Evolutionary conservation across 2,888 invertebrate genomes (phyloP).

Genomic region (Lasioglossum lativentre): DNA sequence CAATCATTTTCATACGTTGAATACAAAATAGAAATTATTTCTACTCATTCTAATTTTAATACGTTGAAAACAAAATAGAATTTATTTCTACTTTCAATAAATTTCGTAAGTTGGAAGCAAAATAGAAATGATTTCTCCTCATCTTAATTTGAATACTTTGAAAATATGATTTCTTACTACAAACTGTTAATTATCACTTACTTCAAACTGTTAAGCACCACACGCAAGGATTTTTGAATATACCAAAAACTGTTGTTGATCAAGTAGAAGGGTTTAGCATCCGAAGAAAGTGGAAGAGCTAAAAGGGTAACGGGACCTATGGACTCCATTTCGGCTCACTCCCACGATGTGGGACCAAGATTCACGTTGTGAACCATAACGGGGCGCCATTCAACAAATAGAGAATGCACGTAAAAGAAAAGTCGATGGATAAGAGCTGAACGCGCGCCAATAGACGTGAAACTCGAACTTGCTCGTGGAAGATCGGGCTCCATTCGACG

Average conservation of each 20-base stretch:
- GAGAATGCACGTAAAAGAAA: slow-evolving; percentile 61
- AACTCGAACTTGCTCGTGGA: slow-evolving; percentile 66
- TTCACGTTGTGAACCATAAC: slow-evolving; percentile 57
- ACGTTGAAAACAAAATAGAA: not conserved
- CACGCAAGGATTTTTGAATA: not conserved
- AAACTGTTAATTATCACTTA: not conserved
- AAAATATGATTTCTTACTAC: too few relatives aligned
- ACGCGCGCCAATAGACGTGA: slow-evolving; percentile 59
- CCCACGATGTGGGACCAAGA: slow-evolving; percentile 62
- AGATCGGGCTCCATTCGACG: slow-evolving; percentile 57
- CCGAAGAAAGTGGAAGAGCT: slow-evolving; percentile 59
- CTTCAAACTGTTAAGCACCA: not conserved
- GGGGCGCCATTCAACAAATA: slow-evolving; percentile 60
- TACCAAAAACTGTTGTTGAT: not conserved
- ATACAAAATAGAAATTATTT: not conserved
- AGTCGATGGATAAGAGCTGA: slow-evolving; percentile 59
- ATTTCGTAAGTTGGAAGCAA: too few relatives aligned
- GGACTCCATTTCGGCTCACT: slow-evolving; percentile 56
- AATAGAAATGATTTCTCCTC: not conserved
- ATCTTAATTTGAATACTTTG: not conserved
- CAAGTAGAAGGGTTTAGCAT: slow-evolving; percentile 17
- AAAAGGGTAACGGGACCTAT: slow-evolving; percentile 71
- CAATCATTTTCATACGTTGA: too few relatives aligned
- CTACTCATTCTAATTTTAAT: not conserved
- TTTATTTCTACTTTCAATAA: too few relatives aligned